These are phyloP conservation scores for Petrolisthes cinctipes DNA, from an alignment of 2,888 invertebrate genomes.

Conservation along the genomic window DNA sequence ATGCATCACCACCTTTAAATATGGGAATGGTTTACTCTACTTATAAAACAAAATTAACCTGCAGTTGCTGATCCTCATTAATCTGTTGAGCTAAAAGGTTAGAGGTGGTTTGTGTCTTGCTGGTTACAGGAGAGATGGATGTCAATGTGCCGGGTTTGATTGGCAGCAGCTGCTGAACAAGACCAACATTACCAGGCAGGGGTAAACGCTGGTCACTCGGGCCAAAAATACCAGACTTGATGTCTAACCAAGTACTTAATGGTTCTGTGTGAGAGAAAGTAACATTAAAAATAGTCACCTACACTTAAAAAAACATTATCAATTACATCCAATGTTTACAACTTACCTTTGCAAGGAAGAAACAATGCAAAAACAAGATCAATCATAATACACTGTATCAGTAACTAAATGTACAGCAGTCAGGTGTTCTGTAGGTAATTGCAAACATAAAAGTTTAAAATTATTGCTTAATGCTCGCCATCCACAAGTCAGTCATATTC, in stretches of 20 bases:
- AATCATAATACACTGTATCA: not conserved
- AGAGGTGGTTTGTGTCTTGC: not conserved
- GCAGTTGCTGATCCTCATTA: slow-evolving; percentile 36
- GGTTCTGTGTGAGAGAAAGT: slow-evolving; percentile 18
- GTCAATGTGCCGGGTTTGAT: not conserved
- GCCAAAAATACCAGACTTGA: slow-evolving; percentile 68
- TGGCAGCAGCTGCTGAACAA: slow-evolving; percentile 70
- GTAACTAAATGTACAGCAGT: too few species aligned
- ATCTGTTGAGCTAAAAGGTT: slow-evolving; percentile 38
- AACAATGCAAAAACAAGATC: too few species aligned
- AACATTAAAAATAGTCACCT: not conserved
- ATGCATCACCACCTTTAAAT: too few species aligned
- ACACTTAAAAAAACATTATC: not conserved
- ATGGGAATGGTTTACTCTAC: too few species aligned
- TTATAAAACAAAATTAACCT: not conserved
- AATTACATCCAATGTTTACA: not conserved
- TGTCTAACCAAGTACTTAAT: slow-evolving; percentile 42
- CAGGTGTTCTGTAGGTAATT: too few species aligned
- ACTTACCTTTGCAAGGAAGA: too few species aligned
- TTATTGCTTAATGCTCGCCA: too few species aligned
- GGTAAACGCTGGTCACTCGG: slow-evolving; percentile 79
- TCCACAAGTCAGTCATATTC: too few species aligned
- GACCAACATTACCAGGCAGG: slow-evolving; percentile 79
- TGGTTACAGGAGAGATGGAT: not conserved
- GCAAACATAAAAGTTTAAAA: too few species aligned